Evolutionary conservation across 2,113 vertebrate genomes (phyloP).

Genomic region (Rhinoptilus africanus): DNA sequence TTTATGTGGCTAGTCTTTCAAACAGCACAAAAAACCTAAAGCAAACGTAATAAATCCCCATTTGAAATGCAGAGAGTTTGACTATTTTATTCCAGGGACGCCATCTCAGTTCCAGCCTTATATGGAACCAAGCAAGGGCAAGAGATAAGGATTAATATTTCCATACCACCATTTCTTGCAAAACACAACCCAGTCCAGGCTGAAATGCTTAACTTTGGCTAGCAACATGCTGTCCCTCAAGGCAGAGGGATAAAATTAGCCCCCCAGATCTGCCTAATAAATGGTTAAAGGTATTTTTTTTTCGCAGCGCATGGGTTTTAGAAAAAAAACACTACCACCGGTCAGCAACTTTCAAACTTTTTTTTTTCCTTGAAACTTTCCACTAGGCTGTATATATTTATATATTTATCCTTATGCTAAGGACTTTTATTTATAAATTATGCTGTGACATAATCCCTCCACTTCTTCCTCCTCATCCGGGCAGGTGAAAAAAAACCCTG

Average conservation of each 20-base stretch:
- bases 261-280: not conserved
- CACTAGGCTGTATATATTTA: not conserved
- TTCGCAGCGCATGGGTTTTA: fast-evolving
- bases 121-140: not conserved
- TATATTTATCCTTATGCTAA: not conserved
- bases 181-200: not conserved
- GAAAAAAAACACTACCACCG: not conserved
- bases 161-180: not conserved
- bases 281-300: not conserved
- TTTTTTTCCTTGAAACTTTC: not conserved
- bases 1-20: not conserved
- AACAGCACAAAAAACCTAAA: not conserved
- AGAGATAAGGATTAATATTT: not conserved
- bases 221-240: fast-evolving
- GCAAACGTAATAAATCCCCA: constrained; percentile 8
- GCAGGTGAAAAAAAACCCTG: not conserved
- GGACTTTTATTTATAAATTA: not conserved
- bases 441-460: not conserved
- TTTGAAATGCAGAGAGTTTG: not conserved
- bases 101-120: not conserved
- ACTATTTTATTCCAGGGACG: not conserved
- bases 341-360: not conserved
- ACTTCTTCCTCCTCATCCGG: not conserved
- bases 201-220: not conserved
- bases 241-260: not conserved